These are phyloP conservation scores for Tetropium fuscum DNA, from an alignment of 2,888 invertebrate genomes.

Conservation along the genomic window DNA sequence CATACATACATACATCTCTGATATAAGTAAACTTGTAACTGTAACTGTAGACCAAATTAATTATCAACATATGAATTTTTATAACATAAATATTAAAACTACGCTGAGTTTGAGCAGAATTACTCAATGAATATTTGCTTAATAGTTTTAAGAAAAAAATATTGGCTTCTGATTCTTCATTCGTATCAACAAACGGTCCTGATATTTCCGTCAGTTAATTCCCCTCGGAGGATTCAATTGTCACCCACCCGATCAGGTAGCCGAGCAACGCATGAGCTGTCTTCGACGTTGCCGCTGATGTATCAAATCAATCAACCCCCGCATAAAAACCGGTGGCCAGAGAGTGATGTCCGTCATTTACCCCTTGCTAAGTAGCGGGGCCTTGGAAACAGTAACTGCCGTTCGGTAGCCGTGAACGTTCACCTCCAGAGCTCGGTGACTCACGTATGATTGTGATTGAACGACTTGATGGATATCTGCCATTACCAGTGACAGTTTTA, in stretches of 20 bases:
- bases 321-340: constrained; percentile 18
- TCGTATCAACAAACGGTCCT: too few species aligned
- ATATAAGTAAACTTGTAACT: too few species aligned
- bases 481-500: constrained; percentile 67
- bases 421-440: constrained; percentile 50
- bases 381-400: constrained; percentile 25
- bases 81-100: too few species aligned
- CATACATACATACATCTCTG: too few species aligned
- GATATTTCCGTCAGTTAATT: constrained; percentile 3
- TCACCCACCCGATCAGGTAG: constrained; percentile 15
- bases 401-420: constrained; percentile 43
- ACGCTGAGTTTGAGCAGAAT: too few species aligned
- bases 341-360: constrained; percentile 52
- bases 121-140: too few species aligned
- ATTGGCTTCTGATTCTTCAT: too few species aligned
- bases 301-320: constrained; percentile 16
- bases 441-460: constrained; percentile 63
- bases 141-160: too few species aligned
- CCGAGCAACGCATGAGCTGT: neutral
- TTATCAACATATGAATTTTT: too few species aligned
- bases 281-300: constrained; percentile 5
- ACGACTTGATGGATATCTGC: constrained; percentile 67
- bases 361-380: constrained; percentile 49
- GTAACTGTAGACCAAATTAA: too few species aligned
- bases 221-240: too few species aligned